Conservation (phyloP, 2,888 invertebrate species). For the Steinernema carpocapsae region DNA sequence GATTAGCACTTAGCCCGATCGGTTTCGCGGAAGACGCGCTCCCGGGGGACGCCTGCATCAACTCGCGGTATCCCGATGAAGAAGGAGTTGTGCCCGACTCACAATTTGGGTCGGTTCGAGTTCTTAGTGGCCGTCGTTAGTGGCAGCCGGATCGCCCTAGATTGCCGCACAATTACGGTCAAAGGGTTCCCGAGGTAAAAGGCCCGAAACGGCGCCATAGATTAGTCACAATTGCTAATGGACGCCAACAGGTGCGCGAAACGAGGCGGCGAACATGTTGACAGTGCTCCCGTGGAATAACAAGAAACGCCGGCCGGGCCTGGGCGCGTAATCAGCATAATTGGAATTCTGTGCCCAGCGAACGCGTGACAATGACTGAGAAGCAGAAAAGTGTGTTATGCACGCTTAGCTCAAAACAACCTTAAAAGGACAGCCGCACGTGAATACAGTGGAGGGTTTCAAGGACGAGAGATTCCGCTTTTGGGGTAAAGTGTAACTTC, state of each 20-base stretch:
- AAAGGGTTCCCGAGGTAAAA: background rate
- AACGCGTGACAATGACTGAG: too few species aligned
- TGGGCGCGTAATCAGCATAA: too few species aligned
- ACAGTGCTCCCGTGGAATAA: too few species aligned
- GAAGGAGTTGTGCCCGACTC: background rate
- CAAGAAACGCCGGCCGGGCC: too few species aligned
- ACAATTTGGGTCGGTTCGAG: background rate
- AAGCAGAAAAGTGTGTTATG: too few species aligned
- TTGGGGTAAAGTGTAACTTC: too few species aligned
- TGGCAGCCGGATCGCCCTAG: background rate
- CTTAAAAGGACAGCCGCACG: too few species aligned
- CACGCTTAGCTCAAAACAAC: too few species aligned
- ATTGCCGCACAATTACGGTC: conserved; percentile 21
- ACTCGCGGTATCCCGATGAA: background rate
- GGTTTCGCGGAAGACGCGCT: background rate
- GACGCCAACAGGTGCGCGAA: background rate
- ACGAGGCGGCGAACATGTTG: background rate
- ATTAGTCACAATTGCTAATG: conserved; percentile 25
- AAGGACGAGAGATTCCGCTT: too few species aligned
- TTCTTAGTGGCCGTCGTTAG: background rate
- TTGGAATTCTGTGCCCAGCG: too few species aligned
- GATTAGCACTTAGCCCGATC: conserved; percentile 16
- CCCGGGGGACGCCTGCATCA: background rate
- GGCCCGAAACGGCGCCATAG: conserved; percentile 12
- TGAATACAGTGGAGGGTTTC: too few species aligned